These are phyloP conservation scores for Stenchaetothrips biformis DNA, from an alignment of 2,888 invertebrate genomes.

Conservation along the genomic window DNA sequence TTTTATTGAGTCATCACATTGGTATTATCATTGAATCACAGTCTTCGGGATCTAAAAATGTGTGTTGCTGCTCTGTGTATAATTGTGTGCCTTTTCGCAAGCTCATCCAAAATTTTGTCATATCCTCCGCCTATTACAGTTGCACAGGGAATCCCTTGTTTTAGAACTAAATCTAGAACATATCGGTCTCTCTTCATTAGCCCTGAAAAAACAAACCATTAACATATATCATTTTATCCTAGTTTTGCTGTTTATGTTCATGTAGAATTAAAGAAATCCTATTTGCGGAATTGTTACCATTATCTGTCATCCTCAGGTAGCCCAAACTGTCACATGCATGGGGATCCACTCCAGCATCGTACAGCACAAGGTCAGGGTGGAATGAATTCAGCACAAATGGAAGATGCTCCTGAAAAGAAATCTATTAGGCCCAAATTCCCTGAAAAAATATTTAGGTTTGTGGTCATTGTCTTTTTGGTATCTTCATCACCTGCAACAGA, in stretches of 20 bases:
- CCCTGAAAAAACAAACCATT: slow-evolving; percentile 32
- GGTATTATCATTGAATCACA: background rate
- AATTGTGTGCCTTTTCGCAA: slow-evolving; percentile 41
- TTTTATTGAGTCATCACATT: background rate
- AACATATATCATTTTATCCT: background rate
- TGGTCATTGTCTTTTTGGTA: background rate
- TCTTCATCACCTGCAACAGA: slow-evolving; percentile 30
- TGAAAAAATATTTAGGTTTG: slow-evolving; percentile 17
- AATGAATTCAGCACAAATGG: slow-evolving; percentile 40
- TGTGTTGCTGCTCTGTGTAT: slow-evolving; percentile 42
- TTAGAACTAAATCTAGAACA: slow-evolving; percentile 38
- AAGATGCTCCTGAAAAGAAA: slow-evolving; percentile 39
- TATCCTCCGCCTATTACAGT: slow-evolving; percentile 44
- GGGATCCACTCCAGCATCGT: slow-evolving; percentile 44
- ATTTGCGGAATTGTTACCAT: slow-evolving; percentile 37
- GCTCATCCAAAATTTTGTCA: slow-evolving; percentile 38
- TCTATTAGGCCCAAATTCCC: background rate
- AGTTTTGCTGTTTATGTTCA: background rate
- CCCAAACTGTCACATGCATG: slow-evolving; percentile 42
- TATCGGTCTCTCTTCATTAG: slow-evolving; percentile 41
- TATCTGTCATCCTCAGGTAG: slow-evolving; percentile 40
- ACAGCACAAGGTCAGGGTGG: slow-evolving; percentile 42
- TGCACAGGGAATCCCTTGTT: slow-evolving; percentile 40
- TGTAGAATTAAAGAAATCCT: no score
- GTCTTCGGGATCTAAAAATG: slow-evolving; percentile 34